Evolutionary conservation across 2,888 invertebrate species (phyloP), one percentile per base, ranked within the genome.

Genomic region (Folsomia manolachei): DNA sequence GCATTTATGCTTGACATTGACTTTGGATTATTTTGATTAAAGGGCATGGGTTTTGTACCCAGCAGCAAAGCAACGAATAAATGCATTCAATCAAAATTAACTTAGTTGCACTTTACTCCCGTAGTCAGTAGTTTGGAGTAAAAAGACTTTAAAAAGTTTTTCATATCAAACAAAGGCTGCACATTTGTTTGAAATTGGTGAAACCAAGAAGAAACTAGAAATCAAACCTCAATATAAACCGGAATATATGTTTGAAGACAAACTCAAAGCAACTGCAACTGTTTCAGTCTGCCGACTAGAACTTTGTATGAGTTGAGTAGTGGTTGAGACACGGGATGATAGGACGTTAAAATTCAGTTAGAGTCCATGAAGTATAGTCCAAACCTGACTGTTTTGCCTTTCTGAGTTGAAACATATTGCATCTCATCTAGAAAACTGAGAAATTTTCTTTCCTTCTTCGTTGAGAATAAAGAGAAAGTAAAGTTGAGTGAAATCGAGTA

Each of bases 351-450:
- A 56, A 56, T 56, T 56, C 56, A 56, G 56, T 56, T n/a, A 7
- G 21, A 56, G 56, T 56, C 56, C 21, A 56, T 56, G 7, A 56
- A 56, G 56, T 56, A 56, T 56, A n/a, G n/a, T n/a, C n/a, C n/a
- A n/a, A n/a, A n/a, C n/a, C n/a, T n/a, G n/a, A n/a, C n/a, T n/a
- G 39, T 14, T 39, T 4, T 39, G 39, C 39, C 39, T n/a, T 51
- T 51, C 51, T 56, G 56, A 56, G 21, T 18, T 56, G 56, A 56
- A 56, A 56, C 56, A 56, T 56, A 56, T 56, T 56, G 56, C 56
- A 56, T 56, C 56, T 56, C 56, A 56, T 56, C 56, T 56, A 56
- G 56, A 56, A 21, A 21, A 56, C 11, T 19, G 19, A 19, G 56
- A 19, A 39, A 39, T 39, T 39, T 56, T 56, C 21, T 56, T 18